A percentile compares a stretch with the other conserved stretches of the same genome.
phyloP scores from a whole-genome alignment of 2,113 vertebrate species.

The Lampris megalopsis region DNA sequence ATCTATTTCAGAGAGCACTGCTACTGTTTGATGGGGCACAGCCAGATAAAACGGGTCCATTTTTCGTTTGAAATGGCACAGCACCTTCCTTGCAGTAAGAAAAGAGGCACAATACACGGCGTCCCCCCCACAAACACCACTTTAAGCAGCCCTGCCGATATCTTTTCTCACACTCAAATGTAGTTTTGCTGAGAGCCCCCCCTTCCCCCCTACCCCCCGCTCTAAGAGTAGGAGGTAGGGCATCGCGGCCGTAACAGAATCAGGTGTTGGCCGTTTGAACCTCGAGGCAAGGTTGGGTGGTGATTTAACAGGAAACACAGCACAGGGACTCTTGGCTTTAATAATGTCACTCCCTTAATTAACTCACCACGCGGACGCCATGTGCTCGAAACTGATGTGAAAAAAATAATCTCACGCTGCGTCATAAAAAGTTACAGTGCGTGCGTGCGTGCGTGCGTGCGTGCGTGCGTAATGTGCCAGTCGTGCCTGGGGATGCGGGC shows the following conservation, averaged over 20 bases:
- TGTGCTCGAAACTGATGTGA: constrained; percentile 36
- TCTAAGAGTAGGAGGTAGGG: constrained; percentile 24
- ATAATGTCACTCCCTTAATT: constrained; percentile 78
- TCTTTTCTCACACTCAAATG: constrained; percentile 22
- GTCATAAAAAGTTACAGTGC: constrained; percentile 62
- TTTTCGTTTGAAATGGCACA: constrained; percentile 8
- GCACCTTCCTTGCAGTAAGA: constrained; percentile 5
- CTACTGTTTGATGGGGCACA: neutral
- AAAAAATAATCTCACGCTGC: constrained; percentile 51
- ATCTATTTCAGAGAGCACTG: constrained; percentile 18
- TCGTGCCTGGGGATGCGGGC: constrained; percentile 35
- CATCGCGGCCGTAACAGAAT: constrained; percentile 47
- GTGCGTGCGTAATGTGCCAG: neutral
- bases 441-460: constrained; percentile 12
- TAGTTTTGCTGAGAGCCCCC: neutral
- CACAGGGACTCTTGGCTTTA: constrained; percentile 59
- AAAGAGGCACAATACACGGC: neutral
- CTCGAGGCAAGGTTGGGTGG: constrained; percentile 67
- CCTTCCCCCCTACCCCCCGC: constrained; percentile 2
- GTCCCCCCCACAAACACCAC: neutral
- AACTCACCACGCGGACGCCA: constrained; percentile 62
- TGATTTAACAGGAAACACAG: constrained; percentile 74
- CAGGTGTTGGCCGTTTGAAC: constrained; percentile 59
- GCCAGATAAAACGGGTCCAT: constrained; percentile 1
- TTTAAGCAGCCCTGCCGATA: constrained; percentile 11